Percentiles rank a stretch among this genome's conserved stretches.
phyloP scores from a whole-genome alignment of 2,888 invertebrate species.

The Mimachlamys varia region DNA sequence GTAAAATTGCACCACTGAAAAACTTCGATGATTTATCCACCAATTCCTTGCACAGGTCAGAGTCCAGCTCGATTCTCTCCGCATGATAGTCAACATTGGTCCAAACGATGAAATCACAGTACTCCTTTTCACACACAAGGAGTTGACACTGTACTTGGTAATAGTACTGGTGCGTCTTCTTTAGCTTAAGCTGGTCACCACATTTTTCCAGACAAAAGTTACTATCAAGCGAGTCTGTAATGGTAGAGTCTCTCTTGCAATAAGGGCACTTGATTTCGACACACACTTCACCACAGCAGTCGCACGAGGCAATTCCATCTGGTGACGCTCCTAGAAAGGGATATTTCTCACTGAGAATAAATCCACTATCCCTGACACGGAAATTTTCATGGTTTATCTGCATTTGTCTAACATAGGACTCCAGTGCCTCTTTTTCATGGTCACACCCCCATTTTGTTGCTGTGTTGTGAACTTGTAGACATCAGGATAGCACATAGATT shows the following conservation, averaged over 20 bases:
- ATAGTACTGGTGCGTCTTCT: slow-evolving; percentile 47
- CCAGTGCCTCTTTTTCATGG: slow-evolving; percentile 43
- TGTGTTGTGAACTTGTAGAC: slow-evolving; percentile 39
- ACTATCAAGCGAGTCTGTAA: background rate
- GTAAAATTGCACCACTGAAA: slow-evolving; percentile 12
- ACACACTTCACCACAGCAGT: slow-evolving; percentile 50
- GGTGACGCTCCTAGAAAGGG: slow-evolving; percentile 55
- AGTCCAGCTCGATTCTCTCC: slow-evolving; percentile 45
- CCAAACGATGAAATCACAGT: slow-evolving; percentile 54
- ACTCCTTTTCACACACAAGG: slow-evolving; percentile 46
- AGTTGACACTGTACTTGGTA: slow-evolving; percentile 55
- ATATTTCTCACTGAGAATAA: slow-evolving; percentile 42
- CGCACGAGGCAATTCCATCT: slow-evolving; percentile 55
- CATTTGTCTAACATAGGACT: slow-evolving; percentile 43
- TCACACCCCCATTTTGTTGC: slow-evolving; percentile 56
- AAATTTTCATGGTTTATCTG: slow-evolving; percentile 44
- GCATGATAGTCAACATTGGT: slow-evolving; percentile 45
- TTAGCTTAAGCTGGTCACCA: slow-evolving; percentile 38
- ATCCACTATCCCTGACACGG: slow-evolving; percentile 46
- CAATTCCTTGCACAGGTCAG: background rate
- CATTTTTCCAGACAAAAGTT: slow-evolving; percentile 37
- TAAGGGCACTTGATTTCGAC: slow-evolving; percentile 54
- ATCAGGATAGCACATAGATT: slow-evolving; percentile 54
- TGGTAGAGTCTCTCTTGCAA: background rate
- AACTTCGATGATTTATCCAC: background rate